Conservation (phyloP, 2,113 vertebrate genomes). For the Albula glossodonta region DNA sequence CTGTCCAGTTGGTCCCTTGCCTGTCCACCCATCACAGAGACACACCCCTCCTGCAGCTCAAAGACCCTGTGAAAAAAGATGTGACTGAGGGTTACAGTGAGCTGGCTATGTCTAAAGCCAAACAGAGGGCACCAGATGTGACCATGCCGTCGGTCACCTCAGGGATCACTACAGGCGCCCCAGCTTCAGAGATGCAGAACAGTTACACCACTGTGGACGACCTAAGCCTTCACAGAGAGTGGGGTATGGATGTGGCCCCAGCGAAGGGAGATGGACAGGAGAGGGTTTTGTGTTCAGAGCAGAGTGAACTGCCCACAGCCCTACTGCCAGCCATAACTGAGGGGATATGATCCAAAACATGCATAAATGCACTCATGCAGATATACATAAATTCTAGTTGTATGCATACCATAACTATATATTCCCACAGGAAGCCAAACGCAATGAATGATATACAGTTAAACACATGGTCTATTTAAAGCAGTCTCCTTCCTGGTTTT, state of each 20-base stretch:
- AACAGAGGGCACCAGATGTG: background rate
- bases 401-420: too few species aligned
- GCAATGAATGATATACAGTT: too few species aligned
- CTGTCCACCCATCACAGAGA: constrained; percentile 32
- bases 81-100: constrained; percentile 40
- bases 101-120: constrained; percentile 26
- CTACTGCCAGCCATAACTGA: background rate
- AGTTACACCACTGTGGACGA: constrained; percentile 26
- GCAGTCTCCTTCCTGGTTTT: background rate
- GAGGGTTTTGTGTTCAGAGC: background rate
- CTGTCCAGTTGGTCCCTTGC: constrained; percentile 67
- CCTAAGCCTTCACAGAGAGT: background rate
- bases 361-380: too few species aligned
- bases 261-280: background rate
- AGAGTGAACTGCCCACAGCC: background rate
- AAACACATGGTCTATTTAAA: too few species aligned
- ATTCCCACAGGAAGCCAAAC: too few species aligned
- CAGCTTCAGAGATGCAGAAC: background rate
- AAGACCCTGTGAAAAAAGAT: background rate
- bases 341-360: background rate
- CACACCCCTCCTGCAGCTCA: constrained; percentile 15
- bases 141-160: too few species aligned
- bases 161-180: background rate
- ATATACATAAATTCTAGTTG: too few species aligned
- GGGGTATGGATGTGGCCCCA: background rate